Base-by-base conservation (phyloP, 2,888 invertebrate species). In the Drosophila diplacantha region DNA sequence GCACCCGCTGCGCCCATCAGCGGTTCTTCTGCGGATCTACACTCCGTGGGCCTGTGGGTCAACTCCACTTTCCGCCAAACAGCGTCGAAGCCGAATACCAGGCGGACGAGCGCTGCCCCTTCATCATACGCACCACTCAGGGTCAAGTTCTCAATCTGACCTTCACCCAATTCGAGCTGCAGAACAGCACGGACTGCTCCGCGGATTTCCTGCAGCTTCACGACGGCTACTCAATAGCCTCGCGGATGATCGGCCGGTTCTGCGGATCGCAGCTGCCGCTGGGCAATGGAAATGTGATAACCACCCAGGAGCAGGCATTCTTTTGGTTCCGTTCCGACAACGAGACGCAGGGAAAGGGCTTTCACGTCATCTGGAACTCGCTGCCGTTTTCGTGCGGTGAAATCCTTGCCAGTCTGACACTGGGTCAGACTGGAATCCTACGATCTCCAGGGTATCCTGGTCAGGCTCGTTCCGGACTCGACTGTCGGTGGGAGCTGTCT, bases 381-480 rank as follows among this genome's bases (percentile, higher is more conserved):
- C 90, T 92, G 18, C 85, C 89, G 12, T 94, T 95, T 58, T 89
- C 90, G 49, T 95, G 95, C 81, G 96, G 96, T 50, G 94, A 92
- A 0, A 88, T 88, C 8, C 77, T 93, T 0, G 3, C 0, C n/a
- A 90, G 90, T 0, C 52, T 81, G 4, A 85, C 87, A 0, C 88
- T 32, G 3, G 73, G 90, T 5, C 49, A 59, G 7, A 92, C 93
- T 75, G 97, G 97, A 1, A 90, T 92, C 0, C 91, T 98, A 37
- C 91, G 91, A 59, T 96, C 96, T 1, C 97, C 97, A 0, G 96
- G 96, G 0, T 96, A 94, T 73, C 97, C 97, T 0, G 95, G 94
- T 6, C 91, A 91, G 72, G 96, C 97, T 85, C 96, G 97, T 1
- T 90, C 92, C 1, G 93, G 94, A 84, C 86, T 91, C 35, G 94